These are phyloP conservation scores for Ptyas mucosa DNA, from an alignment of 2,113 vertebrate genomes.

Conservation along the genomic window DNA sequence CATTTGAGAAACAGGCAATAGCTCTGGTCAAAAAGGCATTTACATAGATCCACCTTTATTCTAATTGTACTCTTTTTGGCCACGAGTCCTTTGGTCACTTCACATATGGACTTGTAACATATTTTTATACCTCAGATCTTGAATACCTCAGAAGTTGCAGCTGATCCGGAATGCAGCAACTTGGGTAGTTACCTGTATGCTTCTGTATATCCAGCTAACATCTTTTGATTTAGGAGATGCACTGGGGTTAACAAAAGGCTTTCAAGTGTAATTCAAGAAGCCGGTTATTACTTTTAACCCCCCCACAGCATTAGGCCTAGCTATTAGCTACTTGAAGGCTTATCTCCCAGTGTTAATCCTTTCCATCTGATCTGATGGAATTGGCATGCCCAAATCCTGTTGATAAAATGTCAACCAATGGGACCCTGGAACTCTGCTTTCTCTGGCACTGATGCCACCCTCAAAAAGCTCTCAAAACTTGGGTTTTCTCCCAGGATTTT, in stretches of 20 bases:
- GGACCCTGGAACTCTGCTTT: background rate
- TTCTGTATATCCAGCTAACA: background rate
- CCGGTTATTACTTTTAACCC: background rate
- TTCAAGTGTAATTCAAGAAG: background rate
- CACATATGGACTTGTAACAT: background rate
- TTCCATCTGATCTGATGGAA: background rate
- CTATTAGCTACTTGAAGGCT: background rate
- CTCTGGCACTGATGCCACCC: background rate
- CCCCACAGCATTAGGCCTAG: background rate
- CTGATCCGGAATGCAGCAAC: background rate
- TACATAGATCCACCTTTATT: background rate
- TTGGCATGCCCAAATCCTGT: background rate
- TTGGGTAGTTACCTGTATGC: background rate
- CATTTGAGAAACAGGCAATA: background rate
- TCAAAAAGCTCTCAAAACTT: background rate
- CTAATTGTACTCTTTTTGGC: background rate
- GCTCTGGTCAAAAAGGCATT: background rate
- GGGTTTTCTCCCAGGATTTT: background rate
- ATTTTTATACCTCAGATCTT: background rate
- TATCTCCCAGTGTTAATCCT: background rate
- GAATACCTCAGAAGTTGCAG: background rate
- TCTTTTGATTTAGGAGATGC: background rate
- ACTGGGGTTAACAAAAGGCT: background rate
- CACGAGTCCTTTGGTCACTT: background rate
- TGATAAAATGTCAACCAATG: background rate